Conservation (phyloP, 2,113 vertebrate genomes). For the Dasyurus viverrinus region DNA sequence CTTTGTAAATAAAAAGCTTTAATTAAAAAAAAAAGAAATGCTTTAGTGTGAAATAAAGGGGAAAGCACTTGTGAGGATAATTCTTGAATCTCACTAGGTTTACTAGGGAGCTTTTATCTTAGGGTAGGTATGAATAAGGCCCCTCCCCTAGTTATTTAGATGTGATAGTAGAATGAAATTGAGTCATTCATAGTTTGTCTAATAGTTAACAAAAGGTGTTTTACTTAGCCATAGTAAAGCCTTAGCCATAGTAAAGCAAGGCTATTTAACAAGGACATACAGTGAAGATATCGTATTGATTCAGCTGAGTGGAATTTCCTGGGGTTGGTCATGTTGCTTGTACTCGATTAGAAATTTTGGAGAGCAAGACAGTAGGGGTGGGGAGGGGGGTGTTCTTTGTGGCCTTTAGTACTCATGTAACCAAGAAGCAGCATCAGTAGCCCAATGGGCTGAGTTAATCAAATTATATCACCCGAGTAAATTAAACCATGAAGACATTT, state of each 20-base stretch:
- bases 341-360: not conserved
- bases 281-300: not conserved
- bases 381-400: not conserved
- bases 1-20: no score
- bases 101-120: not conserved
- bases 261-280: not conserved
- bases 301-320: not conserved
- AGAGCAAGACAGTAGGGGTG: not conserved
- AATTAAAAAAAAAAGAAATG: not conserved
- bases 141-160: not conserved
- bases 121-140: not conserved
- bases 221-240: not conserved
- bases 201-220: not conserved
- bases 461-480: not conserved
- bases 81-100: not conserved
- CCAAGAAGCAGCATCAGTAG: not conserved
- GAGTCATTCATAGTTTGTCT: not conserved
- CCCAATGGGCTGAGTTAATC: not conserved
- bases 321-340: not conserved
- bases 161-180: not conserved
- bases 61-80: not conserved
- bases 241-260: not conserved
- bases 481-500: not conserved
- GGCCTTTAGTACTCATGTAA: not conserved
- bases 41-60: not conserved